phyloP scores from a whole-genome alignment of 2,888 invertebrate genomes.

The Aphodius sticticus region DNA sequence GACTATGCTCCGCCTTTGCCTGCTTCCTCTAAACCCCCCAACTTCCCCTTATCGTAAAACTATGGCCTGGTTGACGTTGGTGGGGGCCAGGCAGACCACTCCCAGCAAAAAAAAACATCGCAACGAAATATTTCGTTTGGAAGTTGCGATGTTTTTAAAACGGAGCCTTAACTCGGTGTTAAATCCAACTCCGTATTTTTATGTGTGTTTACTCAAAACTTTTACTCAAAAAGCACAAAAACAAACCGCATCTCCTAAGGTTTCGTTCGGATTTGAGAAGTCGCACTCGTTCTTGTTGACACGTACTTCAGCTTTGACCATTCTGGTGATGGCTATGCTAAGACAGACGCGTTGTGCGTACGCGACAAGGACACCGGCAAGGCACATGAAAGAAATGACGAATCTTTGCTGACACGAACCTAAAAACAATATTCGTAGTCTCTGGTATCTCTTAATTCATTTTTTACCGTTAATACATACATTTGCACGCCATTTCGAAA shows the following conservation, averaged over 20 bases:
- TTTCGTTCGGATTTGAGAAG: neutral
- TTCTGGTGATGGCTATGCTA: constrained; percentile 31
- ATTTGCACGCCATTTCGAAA: constrained; percentile 14
- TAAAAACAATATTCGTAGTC: neutral
- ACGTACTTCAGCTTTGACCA: constrained; percentile 11
- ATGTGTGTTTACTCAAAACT: too few species aligned
- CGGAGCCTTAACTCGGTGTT: too few species aligned
- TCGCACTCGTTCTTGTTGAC: constrained; percentile 10
- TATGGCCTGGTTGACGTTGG: too few species aligned
- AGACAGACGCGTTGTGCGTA: constrained; percentile 31
- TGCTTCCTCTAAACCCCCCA: too few species aligned
- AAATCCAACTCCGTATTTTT: too few species aligned
- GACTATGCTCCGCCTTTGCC: too few species aligned
- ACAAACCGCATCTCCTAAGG: neutral
- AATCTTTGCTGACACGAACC: constrained; percentile 15
- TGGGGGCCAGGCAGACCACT: too few species aligned
- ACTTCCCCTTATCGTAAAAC: too few species aligned
- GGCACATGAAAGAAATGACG: constrained; percentile 20
- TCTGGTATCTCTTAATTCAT: too few species aligned
- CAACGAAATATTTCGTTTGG: too few species aligned
- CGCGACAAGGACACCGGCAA: constrained; percentile 23
- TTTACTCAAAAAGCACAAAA: neutral
- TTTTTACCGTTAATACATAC: neutral
- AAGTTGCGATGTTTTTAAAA: too few species aligned
- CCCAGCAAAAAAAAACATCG: too few species aligned